Evolutionary conservation across 2,888 invertebrate genomes (phyloP).

Genomic region (Euzophera pinguis): DNA sequence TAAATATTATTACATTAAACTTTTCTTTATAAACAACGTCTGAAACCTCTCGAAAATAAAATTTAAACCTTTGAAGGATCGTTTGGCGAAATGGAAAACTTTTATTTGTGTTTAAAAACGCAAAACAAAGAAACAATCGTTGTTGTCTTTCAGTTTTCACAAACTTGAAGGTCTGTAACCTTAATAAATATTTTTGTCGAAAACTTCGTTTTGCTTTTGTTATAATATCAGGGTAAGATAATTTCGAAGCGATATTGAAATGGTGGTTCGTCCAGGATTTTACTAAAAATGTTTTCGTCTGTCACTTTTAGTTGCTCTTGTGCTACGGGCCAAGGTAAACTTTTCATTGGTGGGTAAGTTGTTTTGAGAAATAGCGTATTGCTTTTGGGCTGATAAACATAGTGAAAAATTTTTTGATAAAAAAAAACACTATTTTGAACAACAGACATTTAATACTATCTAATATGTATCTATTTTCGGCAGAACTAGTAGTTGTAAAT

Average conservation of each 20-base stretch:
- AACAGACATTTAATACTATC: not conserved
- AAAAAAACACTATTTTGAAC: not conserved
- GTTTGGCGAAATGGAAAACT: conserved; percentile 22
- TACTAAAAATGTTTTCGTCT: conserved; percentile 31
- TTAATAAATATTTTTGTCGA: conserved; percentile 44
- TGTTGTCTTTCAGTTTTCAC: conserved; percentile 45
- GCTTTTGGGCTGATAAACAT: not conserved
- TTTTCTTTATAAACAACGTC: conserved; percentile 12
- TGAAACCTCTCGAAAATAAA: conserved; percentile 11
- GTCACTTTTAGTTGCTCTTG: not conserved
- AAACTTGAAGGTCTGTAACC: conserved; percentile 42
- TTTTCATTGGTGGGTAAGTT: not conserved
- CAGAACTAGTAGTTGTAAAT: too few relatives aligned
- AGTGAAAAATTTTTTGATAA: not conserved
- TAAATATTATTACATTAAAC: conserved; percentile 6
- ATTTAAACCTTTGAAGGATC: conserved; percentile 13
- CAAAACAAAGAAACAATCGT: conserved; percentile 36
- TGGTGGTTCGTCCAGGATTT: conserved; percentile 20
- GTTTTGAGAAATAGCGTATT: not conserved
- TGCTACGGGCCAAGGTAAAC: not conserved
- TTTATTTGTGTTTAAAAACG: conserved; percentile 39
- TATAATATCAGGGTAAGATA: conserved; percentile 42
- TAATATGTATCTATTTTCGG: too few relatives aligned
- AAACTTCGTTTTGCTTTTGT: conserved; percentile 56
- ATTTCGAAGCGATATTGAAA: conserved; percentile 36